phyloP scores from a whole-genome alignment of 2,113 vertebrate genomes.

The Ursus arctos region DNA sequence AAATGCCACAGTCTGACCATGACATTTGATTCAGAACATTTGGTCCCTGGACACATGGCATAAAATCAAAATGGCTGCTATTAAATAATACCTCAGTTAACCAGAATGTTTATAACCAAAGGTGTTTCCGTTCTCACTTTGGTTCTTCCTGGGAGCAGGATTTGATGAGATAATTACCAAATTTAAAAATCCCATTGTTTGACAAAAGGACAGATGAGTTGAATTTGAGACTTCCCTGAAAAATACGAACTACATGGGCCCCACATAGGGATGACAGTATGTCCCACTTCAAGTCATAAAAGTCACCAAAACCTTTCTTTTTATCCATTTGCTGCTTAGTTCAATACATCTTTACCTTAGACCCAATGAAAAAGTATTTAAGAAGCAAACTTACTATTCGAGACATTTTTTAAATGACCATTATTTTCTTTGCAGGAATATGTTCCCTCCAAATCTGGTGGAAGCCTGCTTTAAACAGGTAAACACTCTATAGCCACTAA shows the following conservation, averaged over 20 bases:
- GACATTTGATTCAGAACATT: conserved; percentile 31
- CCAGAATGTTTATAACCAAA: background rate
- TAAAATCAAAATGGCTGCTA: background rate
- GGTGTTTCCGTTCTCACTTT: conserved; percentile 14
- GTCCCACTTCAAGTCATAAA: conserved; percentile 23
- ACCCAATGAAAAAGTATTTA: background rate
- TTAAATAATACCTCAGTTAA: background rate
- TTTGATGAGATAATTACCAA: conserved; percentile 2
- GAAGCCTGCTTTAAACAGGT: conserved; percentile 99
- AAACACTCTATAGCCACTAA: conserved; percentile 66
- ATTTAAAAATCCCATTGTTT: background rate
- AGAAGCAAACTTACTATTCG: background rate
- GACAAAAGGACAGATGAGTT: background rate
- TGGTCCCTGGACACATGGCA: background rate
- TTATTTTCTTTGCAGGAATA: conserved; percentile 93
- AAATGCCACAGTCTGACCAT: background rate
- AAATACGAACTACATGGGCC: background rate
- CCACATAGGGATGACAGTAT: background rate
- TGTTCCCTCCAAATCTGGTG: conserved; percentile 98
- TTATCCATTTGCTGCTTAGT: background rate
- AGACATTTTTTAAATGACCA: conserved; percentile 56
- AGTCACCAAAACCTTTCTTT: background rate
- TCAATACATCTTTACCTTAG: conserved; percentile 36
- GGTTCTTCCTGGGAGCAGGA: background rate
- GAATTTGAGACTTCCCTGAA: background rate